Conservation (phyloP, 2,888 invertebrate species). For the Dorcus parallelipipedus region DNA sequence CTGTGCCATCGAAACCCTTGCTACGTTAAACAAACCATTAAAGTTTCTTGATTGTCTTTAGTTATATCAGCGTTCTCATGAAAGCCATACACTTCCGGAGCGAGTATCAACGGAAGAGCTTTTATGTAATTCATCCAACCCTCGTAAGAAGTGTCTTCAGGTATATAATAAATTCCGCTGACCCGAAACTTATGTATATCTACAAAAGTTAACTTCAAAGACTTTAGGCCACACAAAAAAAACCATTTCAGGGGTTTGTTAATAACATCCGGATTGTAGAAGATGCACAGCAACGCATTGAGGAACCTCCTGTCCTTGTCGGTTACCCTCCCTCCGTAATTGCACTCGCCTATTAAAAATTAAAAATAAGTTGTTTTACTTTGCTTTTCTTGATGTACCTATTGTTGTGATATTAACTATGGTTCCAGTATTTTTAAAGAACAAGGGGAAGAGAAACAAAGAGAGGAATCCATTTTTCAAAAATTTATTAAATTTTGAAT, state of each 20-base stretch:
- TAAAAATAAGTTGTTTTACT: too few species aligned
- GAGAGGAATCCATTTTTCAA: too few species aligned
- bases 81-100: slow-evolving; percentile 85
- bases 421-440: too few species aligned
- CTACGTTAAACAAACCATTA: slow-evolving; percentile 45
- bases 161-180: slow-evolving; percentile 73
- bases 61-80: slow-evolving; percentile 91
- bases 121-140: slow-evolving; percentile 67
- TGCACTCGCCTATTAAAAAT: slow-evolving; percentile 94
- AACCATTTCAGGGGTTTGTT: slow-evolving; percentile 36
- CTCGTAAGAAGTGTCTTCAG: slow-evolving; percentile 66
- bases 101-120: slow-evolving; percentile 68
- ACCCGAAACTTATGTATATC: slow-evolving; percentile 72
- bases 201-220: slow-evolving; percentile 39
- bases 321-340: slow-evolving; percentile 92
- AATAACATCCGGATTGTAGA: slow-evolving; percentile 73
- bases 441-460: too few species aligned
- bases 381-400: too few species aligned
- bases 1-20: too few species aligned
- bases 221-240: background rate
- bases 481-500: too few species aligned
- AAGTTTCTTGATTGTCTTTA: slow-evolving; percentile 83
- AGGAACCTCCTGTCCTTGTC: slow-evolving; percentile 87
- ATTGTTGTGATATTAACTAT: too few species aligned
- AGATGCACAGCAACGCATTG: slow-evolving; percentile 74